Percentiles rank a stretch among this genome's conserved stretches.
phyloP scores from a whole-genome alignment of 2,113 vertebrate species.

The Amphiprion ocellaris region DNA sequence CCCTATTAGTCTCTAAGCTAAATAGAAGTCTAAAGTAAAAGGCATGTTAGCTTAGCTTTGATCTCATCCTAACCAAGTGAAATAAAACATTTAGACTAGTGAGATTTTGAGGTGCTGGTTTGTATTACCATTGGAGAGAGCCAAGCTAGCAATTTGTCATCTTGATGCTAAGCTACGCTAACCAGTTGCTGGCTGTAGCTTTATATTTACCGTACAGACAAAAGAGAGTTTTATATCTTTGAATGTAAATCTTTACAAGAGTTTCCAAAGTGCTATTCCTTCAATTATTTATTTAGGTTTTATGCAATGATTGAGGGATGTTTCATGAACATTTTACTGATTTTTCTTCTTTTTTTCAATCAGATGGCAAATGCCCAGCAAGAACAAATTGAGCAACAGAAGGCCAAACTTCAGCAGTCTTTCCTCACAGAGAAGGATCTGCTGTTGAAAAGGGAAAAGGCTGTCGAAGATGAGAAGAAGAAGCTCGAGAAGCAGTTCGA shows the following conservation, averaged over 20 bases:
- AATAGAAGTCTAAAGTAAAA: no score
- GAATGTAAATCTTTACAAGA: neutral
- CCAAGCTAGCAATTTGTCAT: no score
- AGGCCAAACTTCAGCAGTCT: conserved; percentile 88
- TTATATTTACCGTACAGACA: neutral
- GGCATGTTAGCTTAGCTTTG: no score
- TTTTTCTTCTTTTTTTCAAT: conserved; percentile 36
- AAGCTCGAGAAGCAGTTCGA: conserved; percentile 92
- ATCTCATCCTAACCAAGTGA: no score
- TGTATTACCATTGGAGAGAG: no score
- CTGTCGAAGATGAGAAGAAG: conserved; percentile 91
- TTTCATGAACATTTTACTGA: conserved; percentile 20
- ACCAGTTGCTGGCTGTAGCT: neutral
- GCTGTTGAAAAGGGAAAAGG: conserved; percentile 90
- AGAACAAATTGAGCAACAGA: conserved; percentile 92
- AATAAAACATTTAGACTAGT: no score
- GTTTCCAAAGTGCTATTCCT: neutral
- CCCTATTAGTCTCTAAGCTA: no score
- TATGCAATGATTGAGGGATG: neutral
- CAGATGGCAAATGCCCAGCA: conserved; percentile 91
- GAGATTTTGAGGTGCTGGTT: no score
- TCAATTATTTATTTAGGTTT: neutral
- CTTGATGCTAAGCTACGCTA: neutral
- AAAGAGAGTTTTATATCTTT: no score
- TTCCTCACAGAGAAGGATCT: conserved; percentile 92